A percentile compares a stretch with the other conserved stretches of the same genome.
Conservation (phyloP, 1,140 invertebrate genomes). For the Bradynema listronoti region DNA sequence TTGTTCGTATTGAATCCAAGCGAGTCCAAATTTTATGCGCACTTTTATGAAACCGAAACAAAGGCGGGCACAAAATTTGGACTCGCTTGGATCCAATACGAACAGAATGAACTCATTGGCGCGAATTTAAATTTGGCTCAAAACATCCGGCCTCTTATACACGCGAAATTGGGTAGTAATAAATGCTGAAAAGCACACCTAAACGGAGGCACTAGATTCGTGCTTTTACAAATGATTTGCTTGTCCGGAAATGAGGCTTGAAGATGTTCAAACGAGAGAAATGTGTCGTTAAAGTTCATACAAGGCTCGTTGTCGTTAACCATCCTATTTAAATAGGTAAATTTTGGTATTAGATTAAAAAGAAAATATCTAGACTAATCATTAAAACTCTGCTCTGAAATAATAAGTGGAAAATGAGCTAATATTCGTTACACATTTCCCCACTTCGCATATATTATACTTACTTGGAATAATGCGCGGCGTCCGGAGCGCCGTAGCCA, state of each 20-base stretch:
- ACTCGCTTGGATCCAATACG: no score
- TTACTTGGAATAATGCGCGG: slow-evolving; percentile 83
- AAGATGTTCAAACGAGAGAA: slow-evolving; percentile 82
- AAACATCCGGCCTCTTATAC: no score
- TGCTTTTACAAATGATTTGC: slow-evolving; percentile 67
- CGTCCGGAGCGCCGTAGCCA: slow-evolving; percentile 90
- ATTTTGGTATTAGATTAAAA: background rate
- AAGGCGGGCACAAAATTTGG: no score
- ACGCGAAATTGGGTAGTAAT: no score
- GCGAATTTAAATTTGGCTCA: no score
- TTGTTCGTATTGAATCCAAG: no score
- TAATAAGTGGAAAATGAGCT: no score
- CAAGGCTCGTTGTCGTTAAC: slow-evolving; percentile 71
- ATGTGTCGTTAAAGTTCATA: slow-evolving; percentile 96
- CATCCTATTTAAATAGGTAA: slow-evolving; percentile 59
- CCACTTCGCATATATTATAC: slow-evolving; percentile 4
- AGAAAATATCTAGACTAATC: background rate
- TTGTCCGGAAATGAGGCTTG: slow-evolving; percentile 76
- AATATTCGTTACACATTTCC: background rate
- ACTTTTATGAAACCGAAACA: no score
- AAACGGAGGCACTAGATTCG: slow-evolving; percentile 73
- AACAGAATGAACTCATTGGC: no score
- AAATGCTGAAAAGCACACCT: slow-evolving; percentile 56
- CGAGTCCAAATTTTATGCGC: no score
- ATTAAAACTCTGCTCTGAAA: no score